A percentile compares a stretch with the other conserved stretches of the same genome.
These are phyloP conservation scores for Sinohyriopsis cumingii DNA, from an alignment of 2,888 invertebrate species.

Conservation along the genomic window DNA sequence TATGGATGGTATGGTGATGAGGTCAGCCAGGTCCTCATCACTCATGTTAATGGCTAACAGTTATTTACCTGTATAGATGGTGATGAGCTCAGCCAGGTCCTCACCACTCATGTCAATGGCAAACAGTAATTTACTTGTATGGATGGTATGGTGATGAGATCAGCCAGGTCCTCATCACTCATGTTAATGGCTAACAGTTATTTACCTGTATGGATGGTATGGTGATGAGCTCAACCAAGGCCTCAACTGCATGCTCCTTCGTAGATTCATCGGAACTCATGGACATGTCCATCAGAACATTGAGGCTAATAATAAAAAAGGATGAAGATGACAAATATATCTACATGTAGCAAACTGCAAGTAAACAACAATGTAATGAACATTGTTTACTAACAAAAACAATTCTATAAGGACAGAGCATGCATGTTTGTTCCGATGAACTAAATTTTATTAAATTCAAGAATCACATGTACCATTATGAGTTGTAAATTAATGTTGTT, in stretches of 20 bases:
- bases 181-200: neutral
- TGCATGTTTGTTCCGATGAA: too few species aligned
- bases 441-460: too few species aligned
- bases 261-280: slow-evolving; percentile 62
- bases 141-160: slow-evolving; percentile 66
- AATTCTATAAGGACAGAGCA: too few species aligned
- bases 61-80: slow-evolving; percentile 57
- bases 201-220: slow-evolving; percentile 67
- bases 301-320: slow-evolving; percentile 43
- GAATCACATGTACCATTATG: too few species aligned
- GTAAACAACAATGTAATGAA: neutral
- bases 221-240: slow-evolving; percentile 65
- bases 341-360: neutral
- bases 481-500: too few species aligned
- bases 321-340: neutral
- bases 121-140: slow-evolving; percentile 58
- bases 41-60: too few species aligned
- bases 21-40: slow-evolving; percentile 64
- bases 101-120: too few species aligned
- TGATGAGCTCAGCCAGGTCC: too few species aligned
- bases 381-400: too few species aligned
- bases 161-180: slow-evolving; percentile 57
- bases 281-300: slow-evolving; percentile 60
- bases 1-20: slow-evolving; percentile 53
- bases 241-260: slow-evolving; percentile 68